Conservation (phyloP, 1,140 invertebrate species). For the Eriosoma lanigerum region DNA sequence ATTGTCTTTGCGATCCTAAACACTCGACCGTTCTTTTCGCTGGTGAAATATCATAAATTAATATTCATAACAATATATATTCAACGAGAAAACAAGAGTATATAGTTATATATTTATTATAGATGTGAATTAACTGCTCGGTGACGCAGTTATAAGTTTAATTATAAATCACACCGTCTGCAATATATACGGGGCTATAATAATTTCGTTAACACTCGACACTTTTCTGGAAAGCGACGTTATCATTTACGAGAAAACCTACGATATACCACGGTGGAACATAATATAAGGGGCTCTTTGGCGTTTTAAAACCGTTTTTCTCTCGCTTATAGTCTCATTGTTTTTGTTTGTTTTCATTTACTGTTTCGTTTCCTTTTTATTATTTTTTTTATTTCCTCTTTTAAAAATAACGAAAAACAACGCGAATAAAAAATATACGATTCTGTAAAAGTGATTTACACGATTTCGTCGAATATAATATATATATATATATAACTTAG, state of each 20-base stretch:
- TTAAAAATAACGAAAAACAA: too few relatives aligned
- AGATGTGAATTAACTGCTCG: neutral
- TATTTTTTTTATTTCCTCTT: neutral
- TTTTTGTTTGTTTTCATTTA: neutral
- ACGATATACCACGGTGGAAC: conserved; percentile 20
- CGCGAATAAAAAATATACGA: too few relatives aligned
- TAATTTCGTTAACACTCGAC: conserved; percentile 32
- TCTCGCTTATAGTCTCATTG: neutral
- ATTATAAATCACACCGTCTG: conserved; percentile 12
- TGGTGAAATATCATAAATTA: too few relatives aligned
- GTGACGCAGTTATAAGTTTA: conserved; percentile 23
- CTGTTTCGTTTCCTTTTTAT: neutral
- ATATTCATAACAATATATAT: too few relatives aligned
- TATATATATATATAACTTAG: too few relatives aligned
- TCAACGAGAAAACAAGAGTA: conserved; percentile 26
- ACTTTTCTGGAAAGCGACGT: conserved; percentile 18
- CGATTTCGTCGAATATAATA: too few relatives aligned
- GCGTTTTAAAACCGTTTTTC: conserved; percentile 13
- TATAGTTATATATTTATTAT: too few relatives aligned
- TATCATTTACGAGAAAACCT: conserved; percentile 23
- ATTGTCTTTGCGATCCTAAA: too few relatives aligned
- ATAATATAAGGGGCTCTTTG: neutral
- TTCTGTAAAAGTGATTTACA: too few relatives aligned
- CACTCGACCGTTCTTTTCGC: too few relatives aligned
- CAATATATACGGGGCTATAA: neutral